phyloP scores from a whole-genome alignment of 2,113 vertebrate genomes.

The Triplophysa tibetana region DNA sequence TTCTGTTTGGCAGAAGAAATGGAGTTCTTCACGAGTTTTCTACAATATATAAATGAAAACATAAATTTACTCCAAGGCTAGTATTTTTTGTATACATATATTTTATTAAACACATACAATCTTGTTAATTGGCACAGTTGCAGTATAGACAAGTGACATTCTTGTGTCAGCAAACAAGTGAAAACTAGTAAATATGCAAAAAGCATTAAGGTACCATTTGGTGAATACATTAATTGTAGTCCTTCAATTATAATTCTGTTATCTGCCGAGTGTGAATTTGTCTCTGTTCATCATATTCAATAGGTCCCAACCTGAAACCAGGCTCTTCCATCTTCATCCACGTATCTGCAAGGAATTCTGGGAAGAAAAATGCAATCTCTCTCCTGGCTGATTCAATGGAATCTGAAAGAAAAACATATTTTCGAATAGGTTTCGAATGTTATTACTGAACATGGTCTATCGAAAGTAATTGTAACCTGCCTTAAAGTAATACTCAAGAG shows the following conservation, averaged over 20 bases:
- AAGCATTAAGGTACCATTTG: background rate
- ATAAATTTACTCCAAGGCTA: background rate
- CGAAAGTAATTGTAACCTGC: background rate
- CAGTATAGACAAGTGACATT: background rate
- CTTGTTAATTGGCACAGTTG: background rate
- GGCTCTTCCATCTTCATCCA: slow-evolving; percentile 87
- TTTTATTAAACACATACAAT: background rate
- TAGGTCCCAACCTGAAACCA: slow-evolving; percentile 65
- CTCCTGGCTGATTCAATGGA: slow-evolving; percentile 82
- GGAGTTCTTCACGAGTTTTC: background rate
- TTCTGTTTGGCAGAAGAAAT: background rate
- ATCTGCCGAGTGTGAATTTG: slow-evolving; percentile 66
- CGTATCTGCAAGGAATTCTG: slow-evolving; percentile 77
- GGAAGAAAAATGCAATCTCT: slow-evolving; percentile 91
- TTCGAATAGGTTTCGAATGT: background rate
- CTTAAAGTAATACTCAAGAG: background rate
- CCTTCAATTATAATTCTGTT: slow-evolving; percentile 49
- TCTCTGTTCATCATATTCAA: slow-evolving; percentile 65
- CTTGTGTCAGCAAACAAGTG: background rate
- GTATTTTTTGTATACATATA: background rate
- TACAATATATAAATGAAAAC: background rate
- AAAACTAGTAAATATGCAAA: background rate
- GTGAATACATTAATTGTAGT: slow-evolving; percentile 11
- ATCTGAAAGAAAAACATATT: slow-evolving; percentile 71
- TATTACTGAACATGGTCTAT: no score